A percentile compares a stretch with the other conserved stretches of the same genome.
These are phyloP conservation scores for Peromyscus attwateri DNA, from an alignment of 2,797 vertebrate species.

Conservation along the genomic window DNA sequence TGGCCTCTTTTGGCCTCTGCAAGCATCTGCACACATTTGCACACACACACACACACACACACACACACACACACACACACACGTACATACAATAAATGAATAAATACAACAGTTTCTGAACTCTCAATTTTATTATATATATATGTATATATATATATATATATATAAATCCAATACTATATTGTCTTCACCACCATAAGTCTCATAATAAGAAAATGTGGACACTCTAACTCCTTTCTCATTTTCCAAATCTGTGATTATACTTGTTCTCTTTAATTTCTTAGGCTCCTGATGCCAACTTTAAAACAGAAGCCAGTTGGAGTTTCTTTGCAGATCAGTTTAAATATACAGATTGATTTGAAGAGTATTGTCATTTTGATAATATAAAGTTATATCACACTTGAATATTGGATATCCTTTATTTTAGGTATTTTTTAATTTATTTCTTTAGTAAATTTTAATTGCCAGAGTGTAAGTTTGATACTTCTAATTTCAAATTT, in stretches of 20 bases:
- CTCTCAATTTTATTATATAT: neutral
- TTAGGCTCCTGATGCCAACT: neutral
- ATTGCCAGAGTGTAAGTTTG: neutral
- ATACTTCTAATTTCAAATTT: neutral
- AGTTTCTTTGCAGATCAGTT: neutral
- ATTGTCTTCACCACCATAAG: neutral
- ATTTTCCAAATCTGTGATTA: neutral
- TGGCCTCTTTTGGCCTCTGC: neutral
- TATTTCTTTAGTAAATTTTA: neutral
- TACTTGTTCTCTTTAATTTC: neutral
- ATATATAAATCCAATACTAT: neutral
- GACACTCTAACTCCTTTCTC: neutral
- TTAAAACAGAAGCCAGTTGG: neutral
- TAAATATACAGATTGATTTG: neutral
- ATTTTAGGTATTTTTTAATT: neutral
- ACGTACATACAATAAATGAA: neutral
- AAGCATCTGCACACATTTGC: too few relatives aligned
- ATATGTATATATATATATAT: neutral
- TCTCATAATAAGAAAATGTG: neutral
- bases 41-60: neutral
- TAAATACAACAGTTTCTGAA: neutral
- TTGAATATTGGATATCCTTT: neutral
- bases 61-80: too few relatives aligned
- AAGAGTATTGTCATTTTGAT: neutral
- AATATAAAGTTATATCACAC: neutral